Base-by-base conservation (phyloP, 1,140 invertebrate species). In the Zophobas atratus region DNA sequence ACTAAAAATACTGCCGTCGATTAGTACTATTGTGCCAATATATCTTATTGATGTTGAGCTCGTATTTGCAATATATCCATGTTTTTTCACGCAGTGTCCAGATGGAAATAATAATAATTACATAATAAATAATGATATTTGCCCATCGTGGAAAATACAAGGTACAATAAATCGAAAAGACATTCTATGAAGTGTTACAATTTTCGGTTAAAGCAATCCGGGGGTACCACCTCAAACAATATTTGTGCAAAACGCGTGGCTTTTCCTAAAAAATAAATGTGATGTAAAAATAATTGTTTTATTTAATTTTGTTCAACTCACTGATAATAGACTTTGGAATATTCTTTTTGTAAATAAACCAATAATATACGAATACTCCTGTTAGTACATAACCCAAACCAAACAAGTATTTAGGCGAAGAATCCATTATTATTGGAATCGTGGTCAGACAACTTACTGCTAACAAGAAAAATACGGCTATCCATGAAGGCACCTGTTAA, bases 261-360 rank as follows among this genome's bases (percentile, higher is more conserved):
- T 85, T 90, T 90, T 84, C 87, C 94, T 95, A 88, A 51, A 91
- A 91, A 84, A 81, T 84, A 85, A 87, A 20, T 20, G 20, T 72
- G 77, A 70, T 74, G 43, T 46, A 76, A 81, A 79, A 63, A 60
- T 55, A 71, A 71, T 60, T 63, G 48, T 32, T 60, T 20, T 20
- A 20, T 20, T 20, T 20, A 20, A 75, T 73, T 34, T 32, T 6
- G 35, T 1, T 34, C 1, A 77, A 90, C 90, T 89, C 86, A 94
- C 92, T 87, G 86, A 92, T 89, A 77, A 89, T 87, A 38, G 75
- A 67, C 70, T 79, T 85, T 32, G 90, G 91, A 49, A 88, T 88
- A 82, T 88, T 87, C 84, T 93, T 92, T 77, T 93, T 92, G 84
- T 94, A 94, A n/a, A 97, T 93, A 83, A 94, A 95, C 34, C 92